Evolutionary conservation across 2,888 invertebrate genomes (phyloP), one percentile per base, ranked within the genome.

Genomic region (Tinea trinotella): DNA sequence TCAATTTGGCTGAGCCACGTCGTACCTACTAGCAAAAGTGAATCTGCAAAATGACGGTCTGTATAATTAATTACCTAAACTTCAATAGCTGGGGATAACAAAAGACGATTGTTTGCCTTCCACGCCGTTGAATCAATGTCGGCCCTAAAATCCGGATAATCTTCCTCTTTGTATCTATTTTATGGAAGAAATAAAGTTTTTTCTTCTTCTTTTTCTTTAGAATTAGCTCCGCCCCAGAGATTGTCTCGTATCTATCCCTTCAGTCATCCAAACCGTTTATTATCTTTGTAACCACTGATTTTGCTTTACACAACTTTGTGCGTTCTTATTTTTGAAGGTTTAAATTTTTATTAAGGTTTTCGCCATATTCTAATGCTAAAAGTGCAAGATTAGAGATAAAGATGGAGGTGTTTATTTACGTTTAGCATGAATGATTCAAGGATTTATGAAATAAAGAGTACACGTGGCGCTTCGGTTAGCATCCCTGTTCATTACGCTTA

Each of bases 21-120:
- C 30, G 9, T 40, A 40, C 48, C 35, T n/a, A n/a, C n/a, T n/a
- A 18, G 20, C 40, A 24, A 17, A 17, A 73, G 75, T 77, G 74
- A 78, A 76, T 74, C 76, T 73, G 73, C 73, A 70, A 76, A 77
- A 74, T 74, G 74, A 71, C 74, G 73, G 68, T 69, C 68, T 60
- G 65, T 69, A 68, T 81, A 81, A 82, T 82, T 82, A 83, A 82
- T 83, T 79, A 77, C 73, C 73, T 64, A 61, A 73, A 72, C 73
- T 78, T 80, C 74, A 80, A 81, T 79, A 69, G 80, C 67, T 65
- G 64, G 64, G 64, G 70, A 66, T 70, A 71, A 81, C 82, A 82
- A 82, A 77, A 78, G 80, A 69, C 74, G 72, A 81, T 82, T 80
- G 81, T 82, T 81, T 79, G 76, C 76, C 70, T 73, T 76, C 74